Evolutionary conservation across 35 echinoderm and acorn worm genomes (phyloP), one percentile per base, ranked within the genome.

Genomic region (Chiridota heheva): DNA sequence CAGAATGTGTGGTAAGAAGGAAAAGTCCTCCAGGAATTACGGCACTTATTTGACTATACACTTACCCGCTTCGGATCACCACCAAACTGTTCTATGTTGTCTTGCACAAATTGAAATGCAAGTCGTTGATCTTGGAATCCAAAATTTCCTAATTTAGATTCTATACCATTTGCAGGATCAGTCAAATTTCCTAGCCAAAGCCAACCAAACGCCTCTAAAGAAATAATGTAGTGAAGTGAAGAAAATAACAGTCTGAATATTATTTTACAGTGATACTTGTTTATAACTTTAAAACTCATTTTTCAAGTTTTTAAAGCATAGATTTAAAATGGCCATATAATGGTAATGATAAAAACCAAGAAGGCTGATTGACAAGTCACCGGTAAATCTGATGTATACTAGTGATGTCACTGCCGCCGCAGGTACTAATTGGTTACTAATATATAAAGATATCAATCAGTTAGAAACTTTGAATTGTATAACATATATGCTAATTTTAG

Each of bases 71-170:
- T 59, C 10, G 84, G 63, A 34, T 87, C 73, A 10, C 84, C 84
- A 36, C 84, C 84, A 29, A 87, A 87, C 33, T 36, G 32, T 42
- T 53, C 59, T 18, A 87, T 87, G 36, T 87, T 87, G 40, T 87
- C 84, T 41, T 87, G 41, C 16, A 87, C 40, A 33, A 51, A 87
- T 30, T 68, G 36, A 3, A 87, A 69, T 8, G 84, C 84, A 42
- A 87, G 24, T 46, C 71, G 84, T 58, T 87, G 84, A 48, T 87
- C 84, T 32, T 44, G 42, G 22, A 87, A 56, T 1, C 60, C 84
- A 44, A 67, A 87, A 53, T 87, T 87, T 10, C 70, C 84, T 33
- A 69, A 33, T n/a, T 66, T 47, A 4, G 44, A 49, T 37, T 59
- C 64, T 1, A 29, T 46, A 4, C 35, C 62, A 16, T 16, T 63